These are phyloP conservation scores for Zele albiditarsus DNA, from an alignment of 2,888 invertebrate genomes.

Conservation along the genomic window DNA sequence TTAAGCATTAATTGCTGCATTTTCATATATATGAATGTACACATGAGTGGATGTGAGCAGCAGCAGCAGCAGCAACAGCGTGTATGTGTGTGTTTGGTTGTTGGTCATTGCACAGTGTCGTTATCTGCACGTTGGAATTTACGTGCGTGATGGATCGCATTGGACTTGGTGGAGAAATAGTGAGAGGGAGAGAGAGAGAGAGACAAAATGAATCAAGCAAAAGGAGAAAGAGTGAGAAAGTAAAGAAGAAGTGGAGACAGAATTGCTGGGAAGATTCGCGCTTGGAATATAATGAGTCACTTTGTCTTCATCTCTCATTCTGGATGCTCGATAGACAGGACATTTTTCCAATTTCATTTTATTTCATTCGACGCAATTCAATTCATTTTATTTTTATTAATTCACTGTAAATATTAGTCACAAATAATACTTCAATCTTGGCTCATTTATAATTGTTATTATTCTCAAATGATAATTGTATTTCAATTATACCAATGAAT, in stretches of 20 bases:
- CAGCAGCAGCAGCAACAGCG: too few species aligned
- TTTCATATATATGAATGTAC: neutral
- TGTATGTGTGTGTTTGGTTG: neutral
- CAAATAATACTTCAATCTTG: too few species aligned
- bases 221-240: neutral
- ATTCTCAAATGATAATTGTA: too few species aligned
- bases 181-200: slow-evolving; percentile 37
- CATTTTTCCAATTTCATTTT: neutral
- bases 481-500: too few species aligned
- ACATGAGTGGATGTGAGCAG: neutral
- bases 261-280: slow-evolving; percentile 33
- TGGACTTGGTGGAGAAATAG: slow-evolving; percentile 37
- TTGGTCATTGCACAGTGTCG: slow-evolving; percentile 26
- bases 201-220: slow-evolving; percentile 26
- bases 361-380: neutral
- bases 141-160: slow-evolving; percentile 60
- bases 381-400: neutral
- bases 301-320: slow-evolving; percentile 1
- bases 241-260: slow-evolving; percentile 28
- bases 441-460: too few species aligned
- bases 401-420: too few species aligned
- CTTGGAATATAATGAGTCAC: slow-evolving; percentile 53
- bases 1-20: slow-evolving; percentile 30
- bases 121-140: slow-evolving; percentile 53
- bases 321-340: too few species aligned